Evolutionary conservation across 2,797 vertebrate species (phyloP).

Genomic region (Enteromius mattozi): DNA sequence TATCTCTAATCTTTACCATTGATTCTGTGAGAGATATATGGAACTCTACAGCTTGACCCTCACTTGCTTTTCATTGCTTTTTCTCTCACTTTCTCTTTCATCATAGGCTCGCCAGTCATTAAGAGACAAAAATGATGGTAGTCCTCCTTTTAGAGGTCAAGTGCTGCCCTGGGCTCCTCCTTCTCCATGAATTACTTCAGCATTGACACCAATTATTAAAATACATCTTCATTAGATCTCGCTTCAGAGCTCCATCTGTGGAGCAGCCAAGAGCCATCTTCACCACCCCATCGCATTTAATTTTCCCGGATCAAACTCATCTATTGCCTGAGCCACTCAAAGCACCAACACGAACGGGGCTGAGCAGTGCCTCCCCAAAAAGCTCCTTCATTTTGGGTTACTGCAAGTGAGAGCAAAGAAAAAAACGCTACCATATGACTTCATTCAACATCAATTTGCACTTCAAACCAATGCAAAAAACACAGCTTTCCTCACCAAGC

Average conservation of each 20-base stretch:
- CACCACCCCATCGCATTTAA: conserved; percentile 46
- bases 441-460: conserved; percentile 53
- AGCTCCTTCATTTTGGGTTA: neutral
- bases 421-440: conserved; percentile 21
- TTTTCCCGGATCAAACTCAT: conserved; percentile 36
- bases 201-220: conserved; percentile 62
- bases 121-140: conserved; percentile 62
- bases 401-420: neutral
- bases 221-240: conserved; percentile 69
- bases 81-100: conserved; percentile 52
- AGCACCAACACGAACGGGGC: neutral
- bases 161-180: conserved; percentile 59
- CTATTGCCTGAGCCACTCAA: conserved; percentile 36
- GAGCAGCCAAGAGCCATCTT: conserved; percentile 47
- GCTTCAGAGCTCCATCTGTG: conserved; percentile 46
- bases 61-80: conserved; percentile 15
- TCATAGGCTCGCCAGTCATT: conserved; percentile 64
- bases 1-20: neutral
- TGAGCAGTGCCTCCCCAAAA: neutral
- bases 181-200: conserved; percentile 51
- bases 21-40: neutral
- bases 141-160: conserved; percentile 59
- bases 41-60: neutral
- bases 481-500: conserved; percentile 16
- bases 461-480: conserved; percentile 41